Percentiles rank a stretch among this genome's conserved stretches.
These are phyloP conservation scores for Eretmocerus hayati DNA, from an alignment of 2,888 invertebrate species.

Conservation along the genomic window DNA sequence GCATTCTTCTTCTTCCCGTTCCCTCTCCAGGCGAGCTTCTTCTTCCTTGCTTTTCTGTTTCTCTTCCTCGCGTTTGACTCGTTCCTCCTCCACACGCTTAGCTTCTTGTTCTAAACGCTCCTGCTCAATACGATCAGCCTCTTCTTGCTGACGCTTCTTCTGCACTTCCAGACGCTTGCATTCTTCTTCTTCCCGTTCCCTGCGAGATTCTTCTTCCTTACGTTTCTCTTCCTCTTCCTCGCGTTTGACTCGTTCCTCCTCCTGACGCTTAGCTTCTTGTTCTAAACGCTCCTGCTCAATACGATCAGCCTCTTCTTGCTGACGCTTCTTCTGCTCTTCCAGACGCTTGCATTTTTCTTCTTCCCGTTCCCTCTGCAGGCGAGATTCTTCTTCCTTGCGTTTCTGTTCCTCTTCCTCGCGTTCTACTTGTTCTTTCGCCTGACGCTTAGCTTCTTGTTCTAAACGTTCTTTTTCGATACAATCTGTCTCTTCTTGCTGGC, in stretches of 20 bases:
- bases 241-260: slow-evolving; percentile 1
- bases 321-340: slow-evolving; percentile 29
- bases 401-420: slow-evolving; percentile 9
- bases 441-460: not conserved
- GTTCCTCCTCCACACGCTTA: too few relatives aligned
- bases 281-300: slow-evolving; percentile 15
- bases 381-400: slow-evolving; percentile 18
- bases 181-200: not conserved
- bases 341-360: slow-evolving; percentile 21
- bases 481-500: slow-evolving; percentile 20
- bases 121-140: too few relatives aligned
- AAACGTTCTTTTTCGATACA: slow-evolving; percentile 6
- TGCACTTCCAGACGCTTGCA: slow-evolving; percentile 18
- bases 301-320: slow-evolving; percentile 19
- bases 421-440: slow-evolving; percentile 10
- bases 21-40: too few relatives aligned
- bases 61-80: too few relatives aligned
- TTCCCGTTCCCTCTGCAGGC: slow-evolving; percentile 22
- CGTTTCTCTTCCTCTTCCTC: slow-evolving; percentile 18
- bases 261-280: slow-evolving; percentile 14
- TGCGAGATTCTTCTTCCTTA: slow-evolving; percentile 21
- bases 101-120: too few relatives aligned
- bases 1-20: too few relatives aligned
- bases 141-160: slow-evolving; percentile 3
- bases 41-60: too few relatives aligned